Evolutionary conservation across 2,888 invertebrate genomes (phyloP), one percentile per base, ranked within the genome.

Genomic region (Hypolimnas misippus): DNA sequence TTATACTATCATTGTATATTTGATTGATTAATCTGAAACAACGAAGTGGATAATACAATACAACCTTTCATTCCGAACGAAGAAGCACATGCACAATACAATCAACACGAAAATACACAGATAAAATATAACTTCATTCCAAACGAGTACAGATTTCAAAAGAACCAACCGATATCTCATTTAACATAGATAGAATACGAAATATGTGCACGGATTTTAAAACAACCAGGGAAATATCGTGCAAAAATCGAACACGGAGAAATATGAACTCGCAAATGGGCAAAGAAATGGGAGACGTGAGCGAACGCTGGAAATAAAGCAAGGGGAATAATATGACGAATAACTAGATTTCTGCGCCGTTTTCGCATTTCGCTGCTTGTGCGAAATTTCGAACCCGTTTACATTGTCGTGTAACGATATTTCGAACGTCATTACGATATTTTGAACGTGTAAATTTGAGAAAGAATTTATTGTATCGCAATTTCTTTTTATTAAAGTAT

Each of bases 241-340:
- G 21, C 46, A 29, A 29, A 46, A 49, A 49, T 49, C 49, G 29
- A 49, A 29, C 46, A 21, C 5, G 21, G 3, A 25, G 29, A 49
- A 12, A 21, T 25, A 49, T 49, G 25, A 49, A 29, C 25, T 49
- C 8, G 14, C 49, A 25, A 49, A 49, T 49, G 49, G 6, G 25
- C 16, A 38, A 59, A 35, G 52, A 19, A 33, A 52, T 17, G 53
- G 35, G 33, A 46, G 21, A 42, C 38, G n/a, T 33, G 44, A 53
- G 16, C 21, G 40, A 44, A 44, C 38, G 33, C 38, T 40, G 25
- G 46, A 53, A 59, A 59, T 53, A 44, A 46, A 59, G 17, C 33
- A 31, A 3, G 10, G 12, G 44, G 42, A 59, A 59, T 59, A 59
- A 53, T 59, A 54, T 59, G 53, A 57, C 57, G 54, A 61, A 65